These are phyloP conservation scores for Dasypogon diadema DNA, from an alignment of 2,888 invertebrate genomes.

Conservation along the genomic window DNA sequence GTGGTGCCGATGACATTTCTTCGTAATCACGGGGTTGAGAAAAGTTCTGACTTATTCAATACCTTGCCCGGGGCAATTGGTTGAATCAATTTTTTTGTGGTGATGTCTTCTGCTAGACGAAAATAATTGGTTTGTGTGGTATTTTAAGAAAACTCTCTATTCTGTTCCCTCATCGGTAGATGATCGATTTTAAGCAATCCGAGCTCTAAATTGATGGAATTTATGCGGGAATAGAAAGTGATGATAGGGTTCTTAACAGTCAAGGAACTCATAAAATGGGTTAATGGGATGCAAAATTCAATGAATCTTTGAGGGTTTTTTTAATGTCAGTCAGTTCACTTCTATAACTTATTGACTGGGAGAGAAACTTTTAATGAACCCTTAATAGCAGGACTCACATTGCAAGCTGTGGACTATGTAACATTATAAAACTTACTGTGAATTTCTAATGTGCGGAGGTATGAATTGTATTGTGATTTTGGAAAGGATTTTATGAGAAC, in stretches of 20 bases:
- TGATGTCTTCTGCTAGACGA: neutral
- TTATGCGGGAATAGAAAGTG: neutral
- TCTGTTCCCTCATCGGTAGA: slow-evolving; percentile 12
- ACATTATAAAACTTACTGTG: too few species aligned
- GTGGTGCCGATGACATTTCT: slow-evolving; percentile 28
- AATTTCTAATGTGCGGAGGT: too few species aligned
- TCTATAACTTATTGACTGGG: too few species aligned
- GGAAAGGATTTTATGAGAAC: too few species aligned
- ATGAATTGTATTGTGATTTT: too few species aligned
- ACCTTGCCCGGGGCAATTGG: neutral
- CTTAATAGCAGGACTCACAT: too few species aligned
- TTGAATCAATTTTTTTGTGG: neutral
- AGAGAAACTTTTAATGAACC: too few species aligned
- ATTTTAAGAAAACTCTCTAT: neutral
- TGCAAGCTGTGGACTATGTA: too few species aligned
- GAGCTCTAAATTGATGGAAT: slow-evolving; percentile 31
- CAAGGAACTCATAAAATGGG: slow-evolving; percentile 1
- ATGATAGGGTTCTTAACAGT: slow-evolving; percentile 7
- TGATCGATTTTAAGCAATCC: slow-evolving; percentile 24
- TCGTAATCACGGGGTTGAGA: slow-evolving; percentile 7
- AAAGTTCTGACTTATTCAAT: slow-evolving; percentile 39
- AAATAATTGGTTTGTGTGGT: neutral
- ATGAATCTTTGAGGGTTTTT: neutral
- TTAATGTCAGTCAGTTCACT: too few species aligned
- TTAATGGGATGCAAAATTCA: slow-evolving; percentile 42